Evolutionary conservation across 1,140 invertebrate genomes (phyloP), one percentile per base, ranked within the genome.

Genomic region (Vanessa atalanta): DNA sequence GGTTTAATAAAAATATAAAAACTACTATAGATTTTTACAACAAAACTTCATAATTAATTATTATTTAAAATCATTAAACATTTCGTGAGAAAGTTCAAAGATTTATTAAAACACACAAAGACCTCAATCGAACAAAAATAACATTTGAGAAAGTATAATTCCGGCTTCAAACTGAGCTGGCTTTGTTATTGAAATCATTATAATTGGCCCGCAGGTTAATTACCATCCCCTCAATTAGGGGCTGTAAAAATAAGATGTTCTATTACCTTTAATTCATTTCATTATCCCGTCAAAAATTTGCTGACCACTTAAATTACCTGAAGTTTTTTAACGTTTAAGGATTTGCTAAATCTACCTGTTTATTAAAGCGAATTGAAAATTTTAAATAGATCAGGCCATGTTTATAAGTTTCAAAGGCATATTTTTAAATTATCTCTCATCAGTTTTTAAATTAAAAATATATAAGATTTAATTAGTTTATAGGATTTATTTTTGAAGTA

Each of bases 171-270:
- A 68, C 48, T 20, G 55, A 55, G 31, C 15, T 31, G 60, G 64
- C 77, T 78, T 75, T 78, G 73, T 75, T 78, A 78, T 78, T 78
- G 67, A 78, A 78, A 75, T 75, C 47, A 63, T 70, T 70, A 50
- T 65, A 73, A 78, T 78, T 78, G 60, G 47, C 65, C 48, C 48
- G 23, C 60, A 70, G 76, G 72, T 75, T 70, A 70, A 68, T 73
- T 69, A 68, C 43, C 60, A 53, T 68, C 23, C 47, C 50, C 26
- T 53, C 26, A 72, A 72, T 72, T 72, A 77, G 13, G 72, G 68
- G 23, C 20, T 70, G 47, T 50, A 70, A 67, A 73, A 67, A 66
- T 71, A 65, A 51, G 31, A 64, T 37, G 55, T 31, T 65, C 13
- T 61, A 61, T 61, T 37, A 31, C 14, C n/a, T 61, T 61, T 13